Evolutionary conservation across 2,797 vertebrate species (phyloP).

Genomic region (Tapera naevia): DNA sequence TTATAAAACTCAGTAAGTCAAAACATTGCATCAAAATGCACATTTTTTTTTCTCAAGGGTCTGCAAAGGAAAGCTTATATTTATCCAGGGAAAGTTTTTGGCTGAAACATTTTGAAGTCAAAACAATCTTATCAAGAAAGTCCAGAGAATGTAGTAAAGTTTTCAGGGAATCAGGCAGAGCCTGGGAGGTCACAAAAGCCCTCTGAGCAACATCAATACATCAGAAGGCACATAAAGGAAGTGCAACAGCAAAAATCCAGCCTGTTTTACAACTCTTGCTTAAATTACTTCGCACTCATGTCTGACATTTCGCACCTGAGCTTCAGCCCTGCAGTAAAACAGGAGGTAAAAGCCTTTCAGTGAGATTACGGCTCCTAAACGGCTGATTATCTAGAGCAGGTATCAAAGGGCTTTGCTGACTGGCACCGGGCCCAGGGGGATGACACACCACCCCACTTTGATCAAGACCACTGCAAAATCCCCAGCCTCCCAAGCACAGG

Average conservation of each 20-base stretch:
- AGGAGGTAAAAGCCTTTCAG: not conserved
- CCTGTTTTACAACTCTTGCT: not conserved
- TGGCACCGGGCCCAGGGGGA: not conserved
- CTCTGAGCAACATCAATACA: not conserved
- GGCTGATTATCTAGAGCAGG: not conserved
- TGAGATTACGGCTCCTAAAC: not conserved
- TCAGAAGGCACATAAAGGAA: not conserved
- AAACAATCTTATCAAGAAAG: not conserved
- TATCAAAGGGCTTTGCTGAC: not conserved
- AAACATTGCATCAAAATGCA: not conserved
- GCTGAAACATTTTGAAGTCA: not conserved
- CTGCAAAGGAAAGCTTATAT: not conserved
- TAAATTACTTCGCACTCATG: not conserved
- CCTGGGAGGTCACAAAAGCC: not conserved
- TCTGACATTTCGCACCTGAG: conserved; percentile 44
- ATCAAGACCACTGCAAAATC: not conserved
- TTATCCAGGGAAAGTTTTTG: not conserved
- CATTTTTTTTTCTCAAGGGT: not conserved
- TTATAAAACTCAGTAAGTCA: not conserved
- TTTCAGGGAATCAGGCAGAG: not conserved
- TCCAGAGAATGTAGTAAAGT: not conserved
- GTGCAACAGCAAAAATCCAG: not conserved
- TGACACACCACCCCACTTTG: not conserved
- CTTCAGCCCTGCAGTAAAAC: not conserved
- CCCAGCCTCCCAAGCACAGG: not conserved